Conservation (phyloP, 2,113 vertebrate genomes). For the Phoxinus phoxinus region DNA sequence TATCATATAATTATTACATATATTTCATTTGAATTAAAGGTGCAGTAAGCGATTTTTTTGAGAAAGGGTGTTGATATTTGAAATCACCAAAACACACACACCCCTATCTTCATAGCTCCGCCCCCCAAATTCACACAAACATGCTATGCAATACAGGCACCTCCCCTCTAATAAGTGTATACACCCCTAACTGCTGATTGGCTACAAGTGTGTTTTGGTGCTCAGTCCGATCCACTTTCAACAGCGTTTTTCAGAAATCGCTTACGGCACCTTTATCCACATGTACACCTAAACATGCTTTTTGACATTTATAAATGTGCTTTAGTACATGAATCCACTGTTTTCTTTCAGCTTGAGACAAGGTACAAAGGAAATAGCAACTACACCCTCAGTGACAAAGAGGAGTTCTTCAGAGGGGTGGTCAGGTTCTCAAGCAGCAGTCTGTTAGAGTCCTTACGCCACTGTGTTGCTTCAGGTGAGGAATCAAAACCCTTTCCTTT, state of each 20-base stretch:
- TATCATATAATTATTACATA: not conserved
- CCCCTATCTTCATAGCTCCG: no score
- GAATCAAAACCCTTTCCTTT: not conserved
- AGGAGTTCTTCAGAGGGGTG: constrained; percentile 84
- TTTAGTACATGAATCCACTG: not conserved
- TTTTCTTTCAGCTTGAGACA: constrained; percentile 84
- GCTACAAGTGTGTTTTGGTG: no score
- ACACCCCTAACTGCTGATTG: no score
- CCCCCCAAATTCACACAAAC: no score
- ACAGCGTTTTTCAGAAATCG: no score
- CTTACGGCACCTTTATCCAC: no score
- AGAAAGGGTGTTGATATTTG: no score
- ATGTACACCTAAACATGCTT: not conserved
- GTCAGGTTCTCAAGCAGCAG: constrained; percentile 89
- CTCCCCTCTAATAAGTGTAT: no score
- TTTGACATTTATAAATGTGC: not conserved
- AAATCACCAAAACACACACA: not conserved
- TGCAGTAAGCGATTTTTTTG: no score
- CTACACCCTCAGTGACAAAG: constrained; percentile 70
- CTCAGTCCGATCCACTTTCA: no score
- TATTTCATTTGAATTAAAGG: not conserved
- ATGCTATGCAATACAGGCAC: no score
- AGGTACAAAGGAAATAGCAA: constrained; percentile 79
- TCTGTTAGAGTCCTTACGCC: constrained; percentile 87
- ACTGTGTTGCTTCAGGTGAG: constrained; percentile 84